Evolutionary conservation across 2,888 invertebrate genomes (phyloP), one percentile per base, ranked within the genome.

Genomic region (Amaurobius ferox): DNA sequence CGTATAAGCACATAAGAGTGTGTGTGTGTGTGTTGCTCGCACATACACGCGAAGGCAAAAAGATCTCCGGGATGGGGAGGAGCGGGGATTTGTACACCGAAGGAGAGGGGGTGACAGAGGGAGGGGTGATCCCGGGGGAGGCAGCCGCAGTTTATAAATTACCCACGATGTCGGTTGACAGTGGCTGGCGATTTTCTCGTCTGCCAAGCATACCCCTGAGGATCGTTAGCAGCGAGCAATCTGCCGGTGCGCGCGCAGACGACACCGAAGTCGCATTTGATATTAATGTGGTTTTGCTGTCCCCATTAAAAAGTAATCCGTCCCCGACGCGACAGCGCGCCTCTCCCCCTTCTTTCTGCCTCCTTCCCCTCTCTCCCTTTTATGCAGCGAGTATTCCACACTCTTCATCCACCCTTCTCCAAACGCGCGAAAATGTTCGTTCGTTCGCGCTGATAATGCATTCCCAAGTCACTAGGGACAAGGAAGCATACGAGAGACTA

Each of bases 231-330:
- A 66, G 70, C 79, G 55, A 79, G 72, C 81, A 87, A 87, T 87
- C 87, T 81, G 77, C 74, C 55, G 78, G 35, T 78, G 87, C 87
- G 85, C 85, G 85, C 85, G 85, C 85, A 86, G 19, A 23, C 79
- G 62, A 87, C 87, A 83, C 80, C 74, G 85, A 85, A 85, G 68
- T 73, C 81, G 86, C 89, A 89, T 89, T 90, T 89, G 89, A 89
- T 89, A 89, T 90, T 90, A 90, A 90, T 90, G 90, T 89, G 89
- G 89, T 90, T 90, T 90, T 89, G 88, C 87, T 90, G 90, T 90
- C 89, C 89, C 89, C 89, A 88, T 89, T 89, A 89, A 89, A 89
- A 89, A 89, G 89, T 89, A 88, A 89, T 89, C 89, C 88, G 87
- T 87, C 88, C 87, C 79, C 88, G 79, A 62, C 76, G 88, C 88